These are phyloP conservation scores for Chloropsis hardwickii DNA, from an alignment of 2,113 vertebrate species.

Conservation along the genomic window DNA sequence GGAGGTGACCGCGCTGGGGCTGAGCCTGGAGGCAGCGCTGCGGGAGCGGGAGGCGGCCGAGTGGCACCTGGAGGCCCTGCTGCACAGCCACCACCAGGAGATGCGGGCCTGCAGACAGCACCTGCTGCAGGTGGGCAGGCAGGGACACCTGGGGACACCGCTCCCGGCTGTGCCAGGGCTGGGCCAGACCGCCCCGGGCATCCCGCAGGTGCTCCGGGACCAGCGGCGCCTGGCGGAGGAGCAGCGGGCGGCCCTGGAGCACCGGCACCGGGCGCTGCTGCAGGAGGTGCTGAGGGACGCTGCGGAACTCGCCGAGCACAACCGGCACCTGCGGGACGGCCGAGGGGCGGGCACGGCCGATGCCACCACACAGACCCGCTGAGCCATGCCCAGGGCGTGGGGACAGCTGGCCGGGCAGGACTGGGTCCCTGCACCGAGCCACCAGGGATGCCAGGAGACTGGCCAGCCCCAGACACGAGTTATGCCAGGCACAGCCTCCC, in stretches of 20 bases:
- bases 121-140: constrained; percentile 75
- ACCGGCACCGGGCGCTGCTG: constrained; percentile 69
- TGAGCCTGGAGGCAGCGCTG: constrained; percentile 78
- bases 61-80: constrained; percentile 69
- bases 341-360: constrained; percentile 5
- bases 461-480: background rate
- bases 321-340: constrained; percentile 72
- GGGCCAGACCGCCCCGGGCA: no score
- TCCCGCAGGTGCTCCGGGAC: constrained; percentile 75
- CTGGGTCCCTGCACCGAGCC: rapidly evolving
- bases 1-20: constrained; percentile 69
- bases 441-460: rapidly evolving
- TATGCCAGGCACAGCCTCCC: no score
- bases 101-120: constrained; percentile 69
- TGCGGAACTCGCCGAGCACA: constrained; percentile 69
- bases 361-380: constrained; percentile 4
- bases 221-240: constrained; percentile 77
- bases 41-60: constrained; percentile 72
- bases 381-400: rapidly evolving
- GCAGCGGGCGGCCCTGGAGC: constrained; percentile 69
- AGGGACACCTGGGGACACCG: background rate
- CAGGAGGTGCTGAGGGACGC: constrained; percentile 76
- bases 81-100: constrained; percentile 66
- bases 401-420: background rate
- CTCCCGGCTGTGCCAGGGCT: background rate